Base-by-base conservation (phyloP, 2,888 invertebrate genomes). In the Chaetogeoica ovagalla region DNA sequence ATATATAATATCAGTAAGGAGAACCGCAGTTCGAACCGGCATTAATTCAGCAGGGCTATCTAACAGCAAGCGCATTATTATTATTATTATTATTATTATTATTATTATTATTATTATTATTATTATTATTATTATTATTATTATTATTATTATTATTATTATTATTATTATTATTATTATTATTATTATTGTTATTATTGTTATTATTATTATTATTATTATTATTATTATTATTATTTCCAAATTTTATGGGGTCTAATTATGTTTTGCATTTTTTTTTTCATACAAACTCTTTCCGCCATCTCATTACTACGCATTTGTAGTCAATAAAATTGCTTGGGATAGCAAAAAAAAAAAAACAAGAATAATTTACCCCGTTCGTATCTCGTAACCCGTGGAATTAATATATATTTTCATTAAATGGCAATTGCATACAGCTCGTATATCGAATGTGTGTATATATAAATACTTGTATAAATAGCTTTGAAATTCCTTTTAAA, bases 191-290 rank as follows among this genome's bases (percentile, higher is more conserved):
- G n/a, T n/a, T n/a, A n/a, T n/a, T n/a, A n/a, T n/a, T n/a, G n/a
- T n/a, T n/a, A n/a, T n/a, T n/a, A n/a, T 68, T 48, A 59, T 75
- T 66, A 68, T 76, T 76, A 65, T 74, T 74, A n/a, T 68, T 52
- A 59, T 76, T 68, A 68, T 76, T 76, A 66, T 76, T 68, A 68
- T 76, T 76, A 66, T 75, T 75, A 48, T 19, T 68, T 30, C 30
- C 30, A 30, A 30, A 17, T 60, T 59, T 76, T 59, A 60, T 69
- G 68, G 68, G 59, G 48, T 52, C 68, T 76, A 76, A 76, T 76
- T 76, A 76, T 76, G 68, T 76, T 76, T 30, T 30, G 59, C 15
- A 37, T 37, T 37, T 60, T 23, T 48, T 76, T 43, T 30, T 76
- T 65, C 43, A 43, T 48, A 37, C n/a, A 52, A 65, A 74, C 59